These are phyloP conservation scores for Microlaimidae sp. DNA, from an alignment of 2,888 invertebrate genomes.

Conservation along the genomic window DNA sequence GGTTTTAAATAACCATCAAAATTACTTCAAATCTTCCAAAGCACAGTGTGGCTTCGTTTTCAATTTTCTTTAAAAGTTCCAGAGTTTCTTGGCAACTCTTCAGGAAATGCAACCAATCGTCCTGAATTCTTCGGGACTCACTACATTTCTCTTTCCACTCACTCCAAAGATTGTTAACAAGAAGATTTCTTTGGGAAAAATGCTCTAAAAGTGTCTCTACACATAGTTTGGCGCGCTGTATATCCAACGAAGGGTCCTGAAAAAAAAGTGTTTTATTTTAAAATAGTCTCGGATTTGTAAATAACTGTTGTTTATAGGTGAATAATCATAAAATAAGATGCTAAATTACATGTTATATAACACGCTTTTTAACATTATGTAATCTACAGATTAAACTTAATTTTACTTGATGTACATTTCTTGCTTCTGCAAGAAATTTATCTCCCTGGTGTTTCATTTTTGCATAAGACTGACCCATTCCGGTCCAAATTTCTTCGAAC, in stretches of 20 bases:
- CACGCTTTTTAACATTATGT: no score
- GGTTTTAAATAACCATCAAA: no score
- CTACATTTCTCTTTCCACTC: conserved; percentile 44
- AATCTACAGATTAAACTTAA: no score
- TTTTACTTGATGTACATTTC: no score
- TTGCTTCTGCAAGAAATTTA: conserved; percentile 49
- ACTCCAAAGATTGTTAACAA: conserved; percentile 2
- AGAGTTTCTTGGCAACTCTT: conserved; percentile 51
- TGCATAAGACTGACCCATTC: conserved; percentile 48
- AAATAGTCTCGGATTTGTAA: no score
- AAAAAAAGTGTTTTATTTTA: no score
- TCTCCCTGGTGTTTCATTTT: conserved; percentile 52
- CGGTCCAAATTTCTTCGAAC: conserved; percentile 50
- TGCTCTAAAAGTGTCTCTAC: conserved; percentile 53
- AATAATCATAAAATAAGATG: no score
- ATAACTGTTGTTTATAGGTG: no score
- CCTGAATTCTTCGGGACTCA: conserved; percentile 38
- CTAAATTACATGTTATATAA: no score
- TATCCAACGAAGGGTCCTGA: conserved; percentile 52
- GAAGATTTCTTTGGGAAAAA: conserved; percentile 47
- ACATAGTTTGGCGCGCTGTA: conserved; percentile 49
- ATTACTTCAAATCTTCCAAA: conserved; percentile 10
- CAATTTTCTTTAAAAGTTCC: conserved; percentile 43
- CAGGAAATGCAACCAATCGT: conserved; percentile 42
- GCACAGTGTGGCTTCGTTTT: conserved; percentile 36